These are phyloP conservation scores for Phyllotreta striolata DNA, from an alignment of 2,888 invertebrate genomes.

Conservation along the genomic window DNA sequence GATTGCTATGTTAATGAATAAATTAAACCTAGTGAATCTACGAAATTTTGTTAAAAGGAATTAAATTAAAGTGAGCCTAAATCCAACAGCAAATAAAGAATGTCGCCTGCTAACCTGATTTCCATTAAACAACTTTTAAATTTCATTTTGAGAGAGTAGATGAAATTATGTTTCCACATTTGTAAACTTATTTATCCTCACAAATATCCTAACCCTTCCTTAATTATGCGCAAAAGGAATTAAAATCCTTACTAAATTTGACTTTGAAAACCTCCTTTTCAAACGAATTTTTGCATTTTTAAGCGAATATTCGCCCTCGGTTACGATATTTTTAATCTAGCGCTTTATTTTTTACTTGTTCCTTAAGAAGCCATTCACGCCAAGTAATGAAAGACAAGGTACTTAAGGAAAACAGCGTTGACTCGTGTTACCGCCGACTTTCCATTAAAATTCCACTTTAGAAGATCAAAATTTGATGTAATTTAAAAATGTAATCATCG, in stretches of 20 bases:
- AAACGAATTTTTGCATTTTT: slow-evolving; percentile 12
- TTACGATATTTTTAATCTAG: slow-evolving; percentile 15
- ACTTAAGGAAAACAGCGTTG: too few species aligned
- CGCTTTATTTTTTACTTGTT: slow-evolving; percentile 1
- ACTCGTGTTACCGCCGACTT: too few species aligned
- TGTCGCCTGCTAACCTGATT: too few species aligned
- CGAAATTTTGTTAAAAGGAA: slow-evolving; percentile 10
- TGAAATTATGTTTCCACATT: background rate
- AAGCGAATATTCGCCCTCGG: background rate
- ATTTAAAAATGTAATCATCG: too few species aligned
- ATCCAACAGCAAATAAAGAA: too few species aligned
- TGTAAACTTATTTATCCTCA: background rate
- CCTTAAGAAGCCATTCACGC: background rate
- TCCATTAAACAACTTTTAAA: too few species aligned
- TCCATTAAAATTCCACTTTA: too few species aligned
- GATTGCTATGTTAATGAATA: too few species aligned
- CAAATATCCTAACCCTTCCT: slow-evolving; percentile 3
- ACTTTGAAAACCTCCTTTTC: background rate
- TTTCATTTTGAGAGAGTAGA: background rate
- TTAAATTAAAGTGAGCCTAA: background rate
- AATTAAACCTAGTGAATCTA: slow-evolving; percentile 17
- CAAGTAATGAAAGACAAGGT: background rate
- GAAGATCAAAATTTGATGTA: too few species aligned
- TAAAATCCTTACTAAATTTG: background rate
- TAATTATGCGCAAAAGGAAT: background rate